Evolutionary conservation across 2,888 invertebrate species (phyloP), one percentile per base, ranked within the genome.

Genomic region (Nesidiocoris tenuis): DNA sequence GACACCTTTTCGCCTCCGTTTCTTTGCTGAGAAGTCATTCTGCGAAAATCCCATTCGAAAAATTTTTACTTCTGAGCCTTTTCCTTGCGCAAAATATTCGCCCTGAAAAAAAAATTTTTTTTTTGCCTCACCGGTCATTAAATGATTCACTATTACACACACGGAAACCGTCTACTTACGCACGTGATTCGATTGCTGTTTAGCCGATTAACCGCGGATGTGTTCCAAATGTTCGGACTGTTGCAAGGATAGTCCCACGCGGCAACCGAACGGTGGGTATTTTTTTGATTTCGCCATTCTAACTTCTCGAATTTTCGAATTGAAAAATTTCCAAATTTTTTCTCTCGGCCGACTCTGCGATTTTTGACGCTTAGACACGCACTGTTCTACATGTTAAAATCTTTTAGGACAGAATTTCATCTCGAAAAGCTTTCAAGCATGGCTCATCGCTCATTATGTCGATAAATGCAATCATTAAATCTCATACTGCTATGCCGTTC

Each of bases 141-240:
- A 39, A 39, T 39, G 39, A n/a, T 54, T 54, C 54, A 54, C 54
- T 39, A 39, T 12, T 12, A 39, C 39, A 7, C 39, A 39, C 39
- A 39, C 39, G 12, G 39, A 3, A 3, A 39, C 39, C 12, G 39
- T 12, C 12, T 12, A 39, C 39, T 39, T 39, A 39, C 39, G 12
- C 39, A 39, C 39, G 39, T 39, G 39, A 39, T 39, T 39, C n/a
- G n/a, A n/a, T n/a, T n/a, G n/a, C 59, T 59, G 19, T 19, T 18
- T 19, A 9, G 59, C n/a, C 39, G 55, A 54, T 56, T 54, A 67
- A 67, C 39, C 39, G 57, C 70, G 64, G 79, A 85, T 85, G 85
- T 85, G 85, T 82, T 84, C 84, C 81, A 84, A 84, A 82, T 85
- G 85, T 82, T 84, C 84, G 80, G 84, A 85, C 81, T 85, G 85